phyloP scores from a whole-genome alignment of 2,888 invertebrate species.

The Plagodis dolabraria region DNA sequence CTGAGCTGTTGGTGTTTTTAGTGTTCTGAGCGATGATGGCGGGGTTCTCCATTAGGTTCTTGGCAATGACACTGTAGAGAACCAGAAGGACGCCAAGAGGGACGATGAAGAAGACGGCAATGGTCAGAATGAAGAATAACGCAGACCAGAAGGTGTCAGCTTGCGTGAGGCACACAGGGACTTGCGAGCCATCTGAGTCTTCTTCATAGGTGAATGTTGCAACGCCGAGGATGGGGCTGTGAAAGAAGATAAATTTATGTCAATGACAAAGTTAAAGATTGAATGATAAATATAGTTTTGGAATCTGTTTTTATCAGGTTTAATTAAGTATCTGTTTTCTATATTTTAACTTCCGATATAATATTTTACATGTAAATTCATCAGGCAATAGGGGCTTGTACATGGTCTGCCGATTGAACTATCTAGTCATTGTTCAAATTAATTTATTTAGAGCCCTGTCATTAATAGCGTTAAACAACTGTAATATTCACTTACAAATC shows the following conservation, averaged over 20 bases:
- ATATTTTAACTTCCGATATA: no score
- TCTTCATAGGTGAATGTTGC: conserved; percentile 90
- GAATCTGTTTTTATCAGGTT: no score
- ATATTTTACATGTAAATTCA: no score
- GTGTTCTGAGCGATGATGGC: conserved; percentile 87
- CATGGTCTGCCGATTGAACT: no score
- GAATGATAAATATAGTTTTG: no score
- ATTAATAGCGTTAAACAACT: no score
- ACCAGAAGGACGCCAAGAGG: conserved; percentile 92
- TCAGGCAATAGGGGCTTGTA: no score
- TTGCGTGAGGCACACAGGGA: conserved; percentile 92
- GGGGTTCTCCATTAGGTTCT: conserved; percentile 92
- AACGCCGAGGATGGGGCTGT: conserved; percentile 94
- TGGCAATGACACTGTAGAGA: conserved; percentile 93
- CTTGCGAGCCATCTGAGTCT: conserved; percentile 89
- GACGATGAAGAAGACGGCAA: conserved; percentile 93
- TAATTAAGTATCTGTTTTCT: no score
- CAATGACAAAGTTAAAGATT: background rate
- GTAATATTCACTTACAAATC: no score
- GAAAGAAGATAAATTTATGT: conserved; percentile 44
- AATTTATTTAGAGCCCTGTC: no score
- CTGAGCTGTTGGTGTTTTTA: conserved; percentile 73
- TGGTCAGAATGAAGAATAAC: conserved; percentile 91
- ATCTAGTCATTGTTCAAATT: no score
- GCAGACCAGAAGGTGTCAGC: conserved; percentile 92